Evolutionary conservation across 2,888 invertebrate species (phyloP).

Genomic region (Chaetoderma sp.): DNA sequence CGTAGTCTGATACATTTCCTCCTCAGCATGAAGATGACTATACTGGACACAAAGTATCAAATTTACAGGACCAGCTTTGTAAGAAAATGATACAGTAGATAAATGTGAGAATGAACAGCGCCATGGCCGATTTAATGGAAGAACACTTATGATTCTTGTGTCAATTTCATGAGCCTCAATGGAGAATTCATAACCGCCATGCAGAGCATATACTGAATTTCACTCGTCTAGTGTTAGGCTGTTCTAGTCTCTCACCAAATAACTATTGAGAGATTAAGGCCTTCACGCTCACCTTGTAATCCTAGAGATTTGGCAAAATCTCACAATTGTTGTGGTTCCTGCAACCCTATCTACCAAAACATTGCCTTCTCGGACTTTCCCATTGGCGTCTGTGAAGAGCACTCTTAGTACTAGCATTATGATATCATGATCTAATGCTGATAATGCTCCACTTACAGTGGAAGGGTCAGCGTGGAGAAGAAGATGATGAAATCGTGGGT

Average conservation of each 20-base stretch:
- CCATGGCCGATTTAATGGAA: constrained; percentile 5
- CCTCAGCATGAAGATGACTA: constrained; percentile 16
- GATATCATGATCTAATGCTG: constrained; percentile 3
- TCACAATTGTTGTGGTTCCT: constrained; percentile 11
- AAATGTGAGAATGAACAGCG: not conserved
- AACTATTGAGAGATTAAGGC: not conserved
- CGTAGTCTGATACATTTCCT: constrained; percentile 11
- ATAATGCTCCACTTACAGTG: not conserved
- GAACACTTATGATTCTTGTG: constrained; percentile 9
- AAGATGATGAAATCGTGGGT: constrained; percentile 2
- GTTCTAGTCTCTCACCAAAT: not conserved
- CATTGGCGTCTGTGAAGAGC: constrained; percentile 4
- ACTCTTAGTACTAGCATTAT: constrained; percentile 16
- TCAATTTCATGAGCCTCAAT: constrained; percentile 16
- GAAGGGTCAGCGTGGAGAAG: constrained; percentile 10
- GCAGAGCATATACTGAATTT: constrained; percentile 10
- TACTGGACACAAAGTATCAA: constrained; percentile 17
- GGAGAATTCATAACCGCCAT: constrained; percentile 4
- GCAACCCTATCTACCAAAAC: constrained; percentile 19
- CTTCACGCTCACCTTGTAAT: constrained; percentile 11
- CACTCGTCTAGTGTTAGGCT: not conserved
- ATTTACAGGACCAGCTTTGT: constrained; percentile 9
- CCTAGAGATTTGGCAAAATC: constrained; percentile 13
- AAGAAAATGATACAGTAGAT: not conserved
- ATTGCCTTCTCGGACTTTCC: constrained; percentile 10